Evolutionary conservation across 2,888 invertebrate genomes (phyloP).

Genomic region (Cylindroiulus punctatus): DNA sequence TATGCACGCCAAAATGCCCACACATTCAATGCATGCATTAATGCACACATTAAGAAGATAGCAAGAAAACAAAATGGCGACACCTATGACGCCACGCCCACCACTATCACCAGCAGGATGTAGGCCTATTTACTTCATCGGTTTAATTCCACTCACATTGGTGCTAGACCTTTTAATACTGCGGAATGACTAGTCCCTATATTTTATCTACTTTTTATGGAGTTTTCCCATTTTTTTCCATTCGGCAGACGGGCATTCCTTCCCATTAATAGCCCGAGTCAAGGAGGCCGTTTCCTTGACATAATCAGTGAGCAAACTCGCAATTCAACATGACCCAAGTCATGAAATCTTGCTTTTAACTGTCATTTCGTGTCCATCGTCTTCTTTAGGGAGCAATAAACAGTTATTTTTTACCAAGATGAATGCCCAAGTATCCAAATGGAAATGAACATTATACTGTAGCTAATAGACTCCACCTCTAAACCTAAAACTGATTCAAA

Average conservation of each 20-base stretch:
- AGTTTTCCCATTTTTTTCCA: neutral
- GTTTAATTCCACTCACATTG: neutral
- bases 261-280: neutral
- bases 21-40: neutral
- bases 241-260: slow-evolving; percentile 6
- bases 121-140: neutral
- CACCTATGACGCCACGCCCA: neutral
- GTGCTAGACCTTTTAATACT: neutral
- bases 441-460: too few relatives aligned
- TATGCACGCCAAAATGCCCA: neutral
- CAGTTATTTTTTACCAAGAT: too few relatives aligned
- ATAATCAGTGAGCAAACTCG: slow-evolving; percentile 7
- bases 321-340: neutral
- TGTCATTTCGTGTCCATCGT: neutral
- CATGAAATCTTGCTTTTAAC: neutral
- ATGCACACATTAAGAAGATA: neutral
- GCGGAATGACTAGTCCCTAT: neutral
- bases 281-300: slow-evolving; percentile 28
- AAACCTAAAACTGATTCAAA: too few relatives aligned
- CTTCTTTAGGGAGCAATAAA: too few relatives aligned
- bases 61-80: slow-evolving; percentile 5
- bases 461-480: too few relatives aligned
- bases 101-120: neutral
- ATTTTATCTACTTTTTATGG: slow-evolving; percentile 30
- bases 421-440: too few relatives aligned